Percentiles rank a stretch among this genome's conserved stretches.
Evolutionary conservation across 2,797 vertebrate genomes (phyloP).

Genomic region (Miichthys miiuy): DNA sequence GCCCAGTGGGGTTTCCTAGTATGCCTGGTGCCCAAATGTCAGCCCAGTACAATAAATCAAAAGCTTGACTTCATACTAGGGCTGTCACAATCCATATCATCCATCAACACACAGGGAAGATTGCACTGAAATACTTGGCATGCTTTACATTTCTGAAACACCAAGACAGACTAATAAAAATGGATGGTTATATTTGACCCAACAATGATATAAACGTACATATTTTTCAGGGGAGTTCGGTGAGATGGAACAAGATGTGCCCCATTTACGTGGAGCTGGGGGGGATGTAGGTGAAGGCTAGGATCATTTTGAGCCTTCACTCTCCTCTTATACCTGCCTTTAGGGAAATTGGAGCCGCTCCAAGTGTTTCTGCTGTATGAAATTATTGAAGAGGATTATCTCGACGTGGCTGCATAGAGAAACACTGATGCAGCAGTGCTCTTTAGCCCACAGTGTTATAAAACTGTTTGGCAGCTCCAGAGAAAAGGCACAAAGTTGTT

Average conservation of each 20-base stretch:
- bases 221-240: neutral
- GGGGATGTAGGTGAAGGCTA: neutral
- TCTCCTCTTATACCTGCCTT: constrained; percentile 8
- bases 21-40: neutral
- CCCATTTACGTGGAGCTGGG: neutral
- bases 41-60: neutral
- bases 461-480: constrained; percentile 39
- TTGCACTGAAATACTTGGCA: neutral
- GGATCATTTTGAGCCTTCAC: neutral
- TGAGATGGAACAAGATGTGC: neutral
- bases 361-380: constrained; percentile 39
- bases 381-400: constrained; percentile 41
- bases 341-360: constrained; percentile 34
- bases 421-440: constrained; percentile 36
- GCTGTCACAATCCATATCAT: neutral
- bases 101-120: too few species aligned
- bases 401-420: constrained; percentile 29
- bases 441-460: constrained; percentile 21
- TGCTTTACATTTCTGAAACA: neutral
- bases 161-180: neutral
- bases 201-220: neutral
- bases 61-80: neutral
- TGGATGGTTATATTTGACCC: neutral
- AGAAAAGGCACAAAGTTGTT: constrained; percentile 32
- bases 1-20: too few species aligned